Conservation (phyloP, 2,113 vertebrate species). For the Ictalurus furcatus region DNA sequence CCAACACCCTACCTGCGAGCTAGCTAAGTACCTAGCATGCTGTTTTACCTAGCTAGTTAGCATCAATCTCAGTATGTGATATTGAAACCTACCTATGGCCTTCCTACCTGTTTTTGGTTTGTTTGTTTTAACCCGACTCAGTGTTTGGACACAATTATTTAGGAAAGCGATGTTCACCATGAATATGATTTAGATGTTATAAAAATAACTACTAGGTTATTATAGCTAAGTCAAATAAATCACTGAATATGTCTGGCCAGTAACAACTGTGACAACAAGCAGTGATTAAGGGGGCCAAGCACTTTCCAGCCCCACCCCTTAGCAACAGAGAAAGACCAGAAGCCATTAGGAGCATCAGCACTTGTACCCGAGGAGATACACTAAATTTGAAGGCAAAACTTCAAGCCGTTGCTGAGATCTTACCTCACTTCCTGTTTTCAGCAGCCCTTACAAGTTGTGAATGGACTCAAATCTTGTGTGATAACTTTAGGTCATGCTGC, state of each 20-base stretch:
- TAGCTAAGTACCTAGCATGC: not conserved
- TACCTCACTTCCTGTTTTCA: not conserved
- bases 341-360: too few relatives aligned
- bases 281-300: not conserved
- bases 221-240: not conserved
- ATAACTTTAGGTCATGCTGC: not conserved
- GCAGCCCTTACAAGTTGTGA: not conserved
- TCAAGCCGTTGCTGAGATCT: not conserved
- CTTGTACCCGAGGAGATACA: not conserved
- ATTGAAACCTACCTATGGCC: not conserved
- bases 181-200: not conserved
- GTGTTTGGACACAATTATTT: not conserved
- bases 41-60: not conserved
- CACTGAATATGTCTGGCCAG: not conserved
- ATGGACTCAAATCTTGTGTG: not conserved
- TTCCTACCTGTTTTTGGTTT: not conserved
- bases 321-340: not conserved
- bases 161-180: not conserved
- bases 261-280: not conserved
- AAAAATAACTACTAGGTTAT: not conserved
- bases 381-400: not conserved
- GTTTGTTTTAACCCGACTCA: not conserved
- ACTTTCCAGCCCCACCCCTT: not conserved
- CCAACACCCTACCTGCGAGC: not conserved
- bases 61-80: not conserved